Evolutionary conservation across 2,888 invertebrate species (phyloP), one percentile per base, ranked within the genome.

Genomic region (Leistus spinibarbis): DNA sequence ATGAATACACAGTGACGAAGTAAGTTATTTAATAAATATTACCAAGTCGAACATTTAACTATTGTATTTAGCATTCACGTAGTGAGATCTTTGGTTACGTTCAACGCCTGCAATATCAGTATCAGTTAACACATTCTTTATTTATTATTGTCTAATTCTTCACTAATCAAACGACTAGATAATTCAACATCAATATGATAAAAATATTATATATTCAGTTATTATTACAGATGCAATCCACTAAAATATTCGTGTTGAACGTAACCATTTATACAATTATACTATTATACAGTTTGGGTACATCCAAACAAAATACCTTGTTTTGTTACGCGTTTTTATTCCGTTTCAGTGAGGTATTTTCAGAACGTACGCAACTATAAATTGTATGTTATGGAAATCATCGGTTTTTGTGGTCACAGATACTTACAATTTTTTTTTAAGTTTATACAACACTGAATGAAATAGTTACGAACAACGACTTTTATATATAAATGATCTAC

Each of bases 221-320:
- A 16, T 9, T 10, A 53, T 10, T 53, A 53, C 10, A 53, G 7
- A 53, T 9, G 7, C 9, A 54, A 54, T 54, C 54, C 13, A 54
- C 54, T 16, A 54, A 17, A 54, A 17, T 54, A 9, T 53, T 16
- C 17, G 3, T 17, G 72, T 67, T 73, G 73, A 73, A 73, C 73
- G 73, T 73, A 73, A 73, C 73, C 73, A 73, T 57, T 60, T 70
- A n/a, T n/a, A n/a, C n/a, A n/a, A n/a, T n/a, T n/a, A n/a, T n/a
- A n/a, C n/a, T n/a, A n/a, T n/a, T n/a, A n/a, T n/a, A n/a, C n/a
- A n/a, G n/a, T n/a, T n/a, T n/a, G n/a, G n/a, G n/a, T n/a, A n/a
- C n/a, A n/a, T n/a, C n/a, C n/a, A n/a, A n/a, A n/a, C n/a, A n/a
- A n/a, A n/a, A n/a, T n/a, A n/a, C n/a, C n/a, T n/a, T n/a, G n/a